Base-by-base conservation (phyloP, 2,113 vertebrate species). In the Amphiprion ocellaris region DNA sequence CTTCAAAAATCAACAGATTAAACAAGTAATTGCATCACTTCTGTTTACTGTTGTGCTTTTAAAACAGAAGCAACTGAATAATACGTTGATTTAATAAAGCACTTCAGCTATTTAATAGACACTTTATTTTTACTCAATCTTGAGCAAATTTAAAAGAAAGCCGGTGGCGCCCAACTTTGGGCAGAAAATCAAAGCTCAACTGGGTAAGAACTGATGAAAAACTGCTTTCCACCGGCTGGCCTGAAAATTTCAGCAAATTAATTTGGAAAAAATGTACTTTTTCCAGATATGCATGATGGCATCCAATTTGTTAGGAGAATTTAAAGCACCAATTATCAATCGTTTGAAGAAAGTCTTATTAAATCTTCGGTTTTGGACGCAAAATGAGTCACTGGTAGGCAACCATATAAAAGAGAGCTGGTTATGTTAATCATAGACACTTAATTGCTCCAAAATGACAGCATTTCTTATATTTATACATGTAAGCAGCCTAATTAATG, bases 401-500 rank as follows among this genome's bases (percentile, higher is more conserved):
- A 24, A 49, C 68, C 68, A 24, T 44, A 77, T 33, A 62, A 72
- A 67, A 68, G 37, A 60, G 24, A 4, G 16, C 37, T 37, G 67
- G 63, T 55, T 54, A 37, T 73, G 77, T 69, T 81, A 81, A 77
- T 71, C 80, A 68, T 47, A 52, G 61, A 70, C 50, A 60, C 64
- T 63, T 66, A 80, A 49, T 53, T 53, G 19, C 58, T 50, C 69
- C 69, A 71, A 60, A 37, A 28, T 59, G 52, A 54, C 15, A 30
- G 0, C 14, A 24, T 26, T 46, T 62, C 10, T 37, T 5, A 14
- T 6, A 70, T 68, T 47, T 56, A 53, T 46, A 55, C 1, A 17
- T 50, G 50, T 39, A 24, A 24, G 15, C 30, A 8, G 50, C 23
- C 49, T 8, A 5, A 17, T 47, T 46, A 50, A 58, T 15, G 24